Conservation (phyloP, 2,797 vertebrate genomes). For the Lateolabrax maculatus region DNA sequence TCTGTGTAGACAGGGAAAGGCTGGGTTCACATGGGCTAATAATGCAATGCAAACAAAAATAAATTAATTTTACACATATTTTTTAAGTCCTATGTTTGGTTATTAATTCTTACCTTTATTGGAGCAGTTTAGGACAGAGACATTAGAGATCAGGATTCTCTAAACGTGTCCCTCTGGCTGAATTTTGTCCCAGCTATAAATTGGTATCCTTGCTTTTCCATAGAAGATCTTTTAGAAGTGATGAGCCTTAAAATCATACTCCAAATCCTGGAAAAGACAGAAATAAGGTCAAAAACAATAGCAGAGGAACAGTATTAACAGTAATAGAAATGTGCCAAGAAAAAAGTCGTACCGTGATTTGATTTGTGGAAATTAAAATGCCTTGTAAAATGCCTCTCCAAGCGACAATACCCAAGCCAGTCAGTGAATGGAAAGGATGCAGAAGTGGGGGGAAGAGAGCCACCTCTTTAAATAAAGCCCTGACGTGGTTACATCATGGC, state of each 20-base stretch:
- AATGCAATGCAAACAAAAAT: neutral
- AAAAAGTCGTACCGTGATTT: constrained; percentile 28
- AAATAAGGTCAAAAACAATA: constrained; percentile 11
- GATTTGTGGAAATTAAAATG: constrained; percentile 24
- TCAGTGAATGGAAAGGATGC: constrained; percentile 22
- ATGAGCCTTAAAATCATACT: constrained; percentile 88
- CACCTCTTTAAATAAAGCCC: constrained; percentile 58
- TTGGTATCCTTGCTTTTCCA: constrained; percentile 86
- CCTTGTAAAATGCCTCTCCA: constrained; percentile 9
- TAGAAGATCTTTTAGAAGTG: constrained; percentile 85
- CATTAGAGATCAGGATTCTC: constrained; percentile 87
- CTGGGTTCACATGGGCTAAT: neutral
- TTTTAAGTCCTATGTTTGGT: neutral
- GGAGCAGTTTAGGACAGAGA: constrained; percentile 47
- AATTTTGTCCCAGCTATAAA: constrained; percentile 84
- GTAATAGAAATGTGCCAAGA: neutral
- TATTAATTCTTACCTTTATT: constrained; percentile 75
- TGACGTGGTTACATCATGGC: constrained; percentile 66
- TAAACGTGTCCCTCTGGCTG: constrained; percentile 90
- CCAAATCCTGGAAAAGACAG: constrained; percentile 73
- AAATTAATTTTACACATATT: neutral
- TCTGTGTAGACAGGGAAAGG: neutral
- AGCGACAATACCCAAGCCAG: constrained; percentile 4
- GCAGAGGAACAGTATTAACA: neutral
- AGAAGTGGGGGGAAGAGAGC: constrained; percentile 12